phyloP scores from a whole-genome alignment of 2,888 invertebrate species.

The Phytoseiulus persimilis region DNA sequence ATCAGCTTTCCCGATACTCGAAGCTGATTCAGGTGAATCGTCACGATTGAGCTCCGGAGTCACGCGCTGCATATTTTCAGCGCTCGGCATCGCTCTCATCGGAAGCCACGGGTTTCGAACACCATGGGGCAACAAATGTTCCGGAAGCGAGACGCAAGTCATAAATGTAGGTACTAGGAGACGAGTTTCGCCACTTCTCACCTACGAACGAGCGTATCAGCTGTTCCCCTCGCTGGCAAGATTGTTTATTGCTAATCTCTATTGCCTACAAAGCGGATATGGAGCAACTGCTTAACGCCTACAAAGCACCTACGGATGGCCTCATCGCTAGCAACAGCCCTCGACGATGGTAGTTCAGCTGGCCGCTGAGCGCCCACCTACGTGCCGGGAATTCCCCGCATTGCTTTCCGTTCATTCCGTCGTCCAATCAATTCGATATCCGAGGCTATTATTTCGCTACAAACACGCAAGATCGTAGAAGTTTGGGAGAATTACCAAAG shows the following conservation, averaged over 20 bases:
- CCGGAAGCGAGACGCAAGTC: not conserved
- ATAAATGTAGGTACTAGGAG: not conserved
- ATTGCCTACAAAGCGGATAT: not conserved
- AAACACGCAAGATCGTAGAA: too few relatives aligned
- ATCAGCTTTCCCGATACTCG: too few relatives aligned
- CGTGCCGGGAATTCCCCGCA: not conserved
- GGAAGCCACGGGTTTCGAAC: not conserved
- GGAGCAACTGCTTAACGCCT: not conserved
- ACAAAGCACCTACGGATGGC: not conserved
- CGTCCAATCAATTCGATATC: not conserved
- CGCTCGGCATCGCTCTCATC: not conserved
- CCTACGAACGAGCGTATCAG: not conserved
- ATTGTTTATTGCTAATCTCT: constrained; percentile 5
- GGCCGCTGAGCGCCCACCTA: not conserved
- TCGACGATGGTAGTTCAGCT: not conserved
- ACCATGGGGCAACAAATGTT: not conserved
- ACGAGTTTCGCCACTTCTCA: not conserved
- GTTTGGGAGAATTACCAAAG: too few relatives aligned
- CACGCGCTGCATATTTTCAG: too few relatives aligned
- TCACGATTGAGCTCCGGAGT: too few relatives aligned
- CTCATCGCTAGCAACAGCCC: not conserved
- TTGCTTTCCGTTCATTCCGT: not conserved
- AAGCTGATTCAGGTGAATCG: too few relatives aligned
- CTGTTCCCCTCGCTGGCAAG: not conserved
- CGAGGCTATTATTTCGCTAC: not conserved